Evolutionary conservation across 2,113 vertebrate genomes (phyloP).

Genomic region (Catharus fuscescens): DNA sequence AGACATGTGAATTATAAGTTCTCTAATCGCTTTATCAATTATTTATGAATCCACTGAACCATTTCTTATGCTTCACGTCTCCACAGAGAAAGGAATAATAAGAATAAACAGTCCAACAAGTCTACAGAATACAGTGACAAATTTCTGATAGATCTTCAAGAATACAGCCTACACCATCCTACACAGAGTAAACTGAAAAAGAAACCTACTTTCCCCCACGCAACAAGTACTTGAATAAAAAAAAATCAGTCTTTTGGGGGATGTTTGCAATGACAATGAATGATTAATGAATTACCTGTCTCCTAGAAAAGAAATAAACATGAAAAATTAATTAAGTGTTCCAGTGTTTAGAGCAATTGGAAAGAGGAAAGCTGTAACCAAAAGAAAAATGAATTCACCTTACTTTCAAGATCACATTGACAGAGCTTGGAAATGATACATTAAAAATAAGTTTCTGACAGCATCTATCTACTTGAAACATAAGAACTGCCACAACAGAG

Average conservation of each 20-base stretch:
- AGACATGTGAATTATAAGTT: background rate
- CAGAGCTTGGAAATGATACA: background rate
- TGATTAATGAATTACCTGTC: slow-evolving; percentile 35
- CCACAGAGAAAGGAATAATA: background rate
- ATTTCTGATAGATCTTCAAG: background rate
- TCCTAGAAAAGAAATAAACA: slow-evolving; percentile 49
- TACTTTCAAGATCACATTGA: background rate
- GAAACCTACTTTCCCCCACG: background rate
- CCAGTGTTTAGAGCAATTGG: background rate
- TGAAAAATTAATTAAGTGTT: slow-evolving; percentile 24
- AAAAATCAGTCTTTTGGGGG: background rate
- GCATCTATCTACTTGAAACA: background rate
- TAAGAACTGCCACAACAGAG: background rate
- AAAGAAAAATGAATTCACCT: slow-evolving; percentile 3
- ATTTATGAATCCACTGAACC: background rate
- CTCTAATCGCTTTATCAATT: background rate
- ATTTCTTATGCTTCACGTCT: background rate
- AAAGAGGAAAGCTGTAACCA: slow-evolving; percentile 12
- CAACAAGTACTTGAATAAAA: background rate
- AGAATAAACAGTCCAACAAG: background rate
- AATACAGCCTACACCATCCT: background rate
- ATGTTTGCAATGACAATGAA: background rate
- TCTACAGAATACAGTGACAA: background rate
- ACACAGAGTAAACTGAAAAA: background rate
- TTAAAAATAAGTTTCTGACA: slow-evolving; percentile 9